A percentile compares a stretch with the other conserved stretches of the same genome.
These are phyloP conservation scores for Tauraco erythrolophus DNA, from an alignment of 2,113 vertebrate genomes.

Conservation along the genomic window DNA sequence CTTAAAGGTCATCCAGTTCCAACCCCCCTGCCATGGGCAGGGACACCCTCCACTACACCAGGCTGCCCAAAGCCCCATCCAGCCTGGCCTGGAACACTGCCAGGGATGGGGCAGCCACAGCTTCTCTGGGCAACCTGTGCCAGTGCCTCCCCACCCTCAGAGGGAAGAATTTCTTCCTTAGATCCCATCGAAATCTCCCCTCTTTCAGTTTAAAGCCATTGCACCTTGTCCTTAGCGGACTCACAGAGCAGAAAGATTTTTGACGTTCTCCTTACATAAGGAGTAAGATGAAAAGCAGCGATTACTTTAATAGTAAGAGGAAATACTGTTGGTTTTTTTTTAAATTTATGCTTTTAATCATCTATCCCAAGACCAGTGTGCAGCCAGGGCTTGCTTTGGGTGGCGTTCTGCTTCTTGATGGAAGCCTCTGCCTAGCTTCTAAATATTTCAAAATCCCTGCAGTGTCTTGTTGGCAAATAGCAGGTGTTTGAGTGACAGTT, in stretches of 20 bases:
- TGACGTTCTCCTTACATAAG: fast-evolving
- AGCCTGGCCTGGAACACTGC: too few species aligned
- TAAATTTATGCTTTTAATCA: background rate
- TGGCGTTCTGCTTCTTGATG: background rate
- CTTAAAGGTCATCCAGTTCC: too few species aligned
- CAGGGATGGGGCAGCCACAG: too few species aligned
- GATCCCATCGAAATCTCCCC: too few species aligned
- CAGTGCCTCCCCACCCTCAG: too few species aligned
- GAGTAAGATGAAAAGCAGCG: background rate
- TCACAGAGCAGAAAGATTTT: fast-evolving
- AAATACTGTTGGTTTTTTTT: background rate
- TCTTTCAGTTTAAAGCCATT: too few species aligned
- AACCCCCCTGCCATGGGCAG: too few species aligned
- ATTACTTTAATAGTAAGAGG: background rate
- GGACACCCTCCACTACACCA: too few species aligned
- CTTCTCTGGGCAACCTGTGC: too few species aligned
- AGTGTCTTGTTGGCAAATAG: background rate
- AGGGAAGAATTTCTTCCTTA: too few species aligned
- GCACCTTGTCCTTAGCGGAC: too few species aligned
- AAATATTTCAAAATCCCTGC: background rate
- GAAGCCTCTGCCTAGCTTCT: background rate
- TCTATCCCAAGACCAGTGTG: background rate
- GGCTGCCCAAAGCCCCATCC: too few species aligned
- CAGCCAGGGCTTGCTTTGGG: background rate
- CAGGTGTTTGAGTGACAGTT: background rate